A percentile compares a stretch with the other conserved stretches of the same genome.
Conservation (phyloP, 2,888 invertebrate species). For the Ophion obscuratus region DNA sequence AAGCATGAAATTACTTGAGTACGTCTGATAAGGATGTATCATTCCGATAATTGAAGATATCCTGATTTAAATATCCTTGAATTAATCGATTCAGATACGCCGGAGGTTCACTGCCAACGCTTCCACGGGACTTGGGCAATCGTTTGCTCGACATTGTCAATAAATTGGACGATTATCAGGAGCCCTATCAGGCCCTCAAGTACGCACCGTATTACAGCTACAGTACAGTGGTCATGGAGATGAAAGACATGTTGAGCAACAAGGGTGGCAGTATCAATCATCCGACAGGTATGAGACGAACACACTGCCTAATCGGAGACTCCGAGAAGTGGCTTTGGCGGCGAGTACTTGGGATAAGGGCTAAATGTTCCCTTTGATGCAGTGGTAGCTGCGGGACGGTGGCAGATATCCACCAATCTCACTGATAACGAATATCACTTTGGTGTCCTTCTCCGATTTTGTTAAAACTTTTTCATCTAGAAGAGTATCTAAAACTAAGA, state of each 20-base stretch:
- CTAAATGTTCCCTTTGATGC: neutral
- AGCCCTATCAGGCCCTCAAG: constrained; percentile 91
- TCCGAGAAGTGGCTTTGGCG: constrained; percentile 44
- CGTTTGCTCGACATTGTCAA: constrained; percentile 86
- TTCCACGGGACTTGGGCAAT: constrained; percentile 85
- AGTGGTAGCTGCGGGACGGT: neutral
- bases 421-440: neutral
- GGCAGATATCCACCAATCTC: neutral
- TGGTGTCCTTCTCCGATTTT: no score
- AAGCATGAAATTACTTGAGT: neutral
- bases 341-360: constrained; percentile 38
- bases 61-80: neutral
- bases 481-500: no score
- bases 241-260: constrained; percentile 88
- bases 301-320: constrained; percentile 39
- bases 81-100: constrained; percentile 77
- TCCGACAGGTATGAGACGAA: constrained; percentile 75
- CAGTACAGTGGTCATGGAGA: constrained; percentile 90
- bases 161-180: constrained; percentile 91
- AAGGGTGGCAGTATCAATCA: constrained; percentile 81
- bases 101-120: constrained; percentile 81
- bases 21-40: neutral
- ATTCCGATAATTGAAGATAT: constrained; percentile 34
- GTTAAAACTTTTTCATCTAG: no score
- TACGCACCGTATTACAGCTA: constrained; percentile 92